Conservation (phyloP, 2,113 vertebrate species). For the Salvelinus namaycush region DNA sequence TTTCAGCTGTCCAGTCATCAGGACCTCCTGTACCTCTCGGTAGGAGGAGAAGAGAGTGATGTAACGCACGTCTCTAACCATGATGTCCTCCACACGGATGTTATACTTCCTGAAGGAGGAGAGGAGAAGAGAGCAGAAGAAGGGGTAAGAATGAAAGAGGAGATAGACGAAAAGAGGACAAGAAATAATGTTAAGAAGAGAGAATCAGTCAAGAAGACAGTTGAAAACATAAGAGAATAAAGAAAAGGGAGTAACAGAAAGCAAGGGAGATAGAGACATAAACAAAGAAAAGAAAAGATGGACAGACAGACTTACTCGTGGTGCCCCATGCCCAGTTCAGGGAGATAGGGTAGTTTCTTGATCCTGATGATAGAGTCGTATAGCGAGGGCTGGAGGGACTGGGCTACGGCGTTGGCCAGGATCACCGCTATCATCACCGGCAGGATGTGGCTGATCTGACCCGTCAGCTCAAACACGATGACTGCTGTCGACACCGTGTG, state of each 20-base stretch:
- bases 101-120: constrained; percentile 86
- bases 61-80: constrained; percentile 89
- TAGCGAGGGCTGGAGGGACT: constrained; percentile 94
- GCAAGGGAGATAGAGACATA: not conserved
- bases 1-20: constrained; percentile 87
- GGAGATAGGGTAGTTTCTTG: constrained; percentile 97
- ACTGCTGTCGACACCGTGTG: constrained; percentile 98
- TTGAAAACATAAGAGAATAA: constrained; percentile 9
- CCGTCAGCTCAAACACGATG: constrained; percentile 97
- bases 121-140: not conserved
- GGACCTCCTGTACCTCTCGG: constrained; percentile 86
- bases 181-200: not conserved
- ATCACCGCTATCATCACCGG: constrained; percentile 98
- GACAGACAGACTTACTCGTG: constrained; percentile 79
- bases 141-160: not conserved
- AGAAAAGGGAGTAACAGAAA: not conserved
- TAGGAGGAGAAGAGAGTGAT: constrained; percentile 92
- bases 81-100: constrained; percentile 95
- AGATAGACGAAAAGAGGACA: not conserved
- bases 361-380: constrained; percentile 99
- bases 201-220: not conserved
- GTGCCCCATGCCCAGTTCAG: constrained; percentile 95
- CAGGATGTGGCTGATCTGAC: constrained; percentile 97
- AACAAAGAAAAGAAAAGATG: constrained; percentile 1
- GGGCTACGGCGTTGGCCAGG: constrained; percentile 94